phyloP scores from a whole-genome alignment of 2,797 vertebrate genomes.

The Picus viridis region DNA sequence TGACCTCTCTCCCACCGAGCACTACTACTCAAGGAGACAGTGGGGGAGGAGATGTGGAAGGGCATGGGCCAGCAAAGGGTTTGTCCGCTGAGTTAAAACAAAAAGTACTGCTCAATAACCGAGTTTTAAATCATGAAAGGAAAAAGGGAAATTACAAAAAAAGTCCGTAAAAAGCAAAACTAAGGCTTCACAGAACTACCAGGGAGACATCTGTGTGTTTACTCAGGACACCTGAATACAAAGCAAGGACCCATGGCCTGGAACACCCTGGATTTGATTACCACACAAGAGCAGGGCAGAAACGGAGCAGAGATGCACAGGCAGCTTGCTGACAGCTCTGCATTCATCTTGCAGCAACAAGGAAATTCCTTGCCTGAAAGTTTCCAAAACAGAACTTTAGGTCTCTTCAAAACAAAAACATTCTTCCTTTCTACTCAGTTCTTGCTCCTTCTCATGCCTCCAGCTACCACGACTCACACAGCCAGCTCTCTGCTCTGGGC shows the following conservation, averaged over 20 bases:
- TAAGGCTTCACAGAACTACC: fast-evolving
- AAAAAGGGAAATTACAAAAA: not conserved
- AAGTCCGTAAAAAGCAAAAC: not conserved
- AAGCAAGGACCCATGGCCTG: not conserved
- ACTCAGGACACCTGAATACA: not conserved
- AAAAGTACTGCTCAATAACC: not conserved
- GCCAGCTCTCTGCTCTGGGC: not conserved
- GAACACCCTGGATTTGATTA: fast-evolving
- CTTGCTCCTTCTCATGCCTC: not conserved
- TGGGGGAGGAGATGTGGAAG: not conserved
- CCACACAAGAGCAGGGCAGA: not conserved
- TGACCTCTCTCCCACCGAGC: constrained; percentile 1
- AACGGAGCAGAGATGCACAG: not conserved
- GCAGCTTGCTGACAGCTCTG: not conserved
- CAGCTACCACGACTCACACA: not conserved
- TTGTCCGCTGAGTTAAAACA: not conserved
- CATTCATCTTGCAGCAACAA: not conserved
- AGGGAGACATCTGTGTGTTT: not conserved
- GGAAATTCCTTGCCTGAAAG: not conserved
- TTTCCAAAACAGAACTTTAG: constrained; percentile 10
- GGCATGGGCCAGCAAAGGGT: not conserved
- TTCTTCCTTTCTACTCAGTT: not conserved
- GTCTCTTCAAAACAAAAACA: not conserved
- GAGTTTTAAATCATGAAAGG: not conserved
- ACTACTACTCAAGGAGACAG: not conserved